phyloP scores from a whole-genome alignment of 2,888 invertebrate genomes.

The Meteorus cinctellus region DNA sequence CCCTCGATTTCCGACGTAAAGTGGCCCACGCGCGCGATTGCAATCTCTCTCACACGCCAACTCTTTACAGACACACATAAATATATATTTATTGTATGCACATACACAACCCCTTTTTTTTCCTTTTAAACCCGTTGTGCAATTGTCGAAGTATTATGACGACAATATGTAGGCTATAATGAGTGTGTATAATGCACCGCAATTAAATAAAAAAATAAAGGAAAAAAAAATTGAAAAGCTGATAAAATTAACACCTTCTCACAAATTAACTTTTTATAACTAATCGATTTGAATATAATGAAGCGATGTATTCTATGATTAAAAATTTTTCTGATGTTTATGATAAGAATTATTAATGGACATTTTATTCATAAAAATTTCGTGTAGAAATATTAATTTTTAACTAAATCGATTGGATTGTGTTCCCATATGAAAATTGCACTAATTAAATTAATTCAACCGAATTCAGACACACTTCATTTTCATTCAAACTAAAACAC shows the following conservation, averaged over 20 bases:
- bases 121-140: not conserved
- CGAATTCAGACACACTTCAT: too few relatives aligned
- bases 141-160: not conserved
- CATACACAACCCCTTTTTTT: not conserved
- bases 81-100: too few relatives aligned
- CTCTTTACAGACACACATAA: not conserved
- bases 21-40: slow-evolving; percentile 67
- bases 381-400: too few relatives aligned
- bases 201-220: not conserved
- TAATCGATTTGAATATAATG: not conserved
- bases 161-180: not conserved
- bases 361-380: too few relatives aligned
- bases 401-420: too few relatives aligned
- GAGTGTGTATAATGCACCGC: not conserved
- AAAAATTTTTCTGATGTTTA: not conserved
- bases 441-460: too few relatives aligned
- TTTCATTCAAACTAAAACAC: too few relatives aligned
- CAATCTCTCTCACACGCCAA: slow-evolving; percentile 59
- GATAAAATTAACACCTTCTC: not conserved
- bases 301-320: too few relatives aligned
- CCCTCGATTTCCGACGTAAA: slow-evolving; percentile 72
- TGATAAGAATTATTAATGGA: too few relatives aligned
- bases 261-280: not conserved
- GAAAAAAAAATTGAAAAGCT: not conserved
- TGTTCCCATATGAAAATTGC: too few relatives aligned